Conservation (phyloP, 1,140 invertebrate species). For the Triops cancriformis region DNA sequence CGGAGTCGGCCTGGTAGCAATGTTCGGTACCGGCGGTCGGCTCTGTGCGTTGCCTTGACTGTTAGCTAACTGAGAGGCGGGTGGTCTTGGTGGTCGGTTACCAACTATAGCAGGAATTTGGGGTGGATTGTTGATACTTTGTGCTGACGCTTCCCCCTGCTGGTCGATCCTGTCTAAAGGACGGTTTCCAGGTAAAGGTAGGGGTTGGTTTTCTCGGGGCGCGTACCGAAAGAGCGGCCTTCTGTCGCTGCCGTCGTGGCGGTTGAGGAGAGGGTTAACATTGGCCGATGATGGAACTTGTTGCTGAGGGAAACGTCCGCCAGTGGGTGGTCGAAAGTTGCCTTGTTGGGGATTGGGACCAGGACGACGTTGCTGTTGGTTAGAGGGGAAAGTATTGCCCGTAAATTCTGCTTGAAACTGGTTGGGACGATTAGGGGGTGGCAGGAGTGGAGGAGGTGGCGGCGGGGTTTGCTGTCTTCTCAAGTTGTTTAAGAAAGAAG, state of each 20-base stretch:
- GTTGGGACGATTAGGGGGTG: no score
- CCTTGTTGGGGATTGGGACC: background rate
- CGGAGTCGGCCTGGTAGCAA: background rate
- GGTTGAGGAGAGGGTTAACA: background rate
- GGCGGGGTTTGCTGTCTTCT: background rate
- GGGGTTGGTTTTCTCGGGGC: background rate
- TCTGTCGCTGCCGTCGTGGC: background rate
- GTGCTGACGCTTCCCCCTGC: background rate
- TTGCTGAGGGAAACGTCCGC: background rate
- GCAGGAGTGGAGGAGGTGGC: background rate
- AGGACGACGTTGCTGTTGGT: background rate
- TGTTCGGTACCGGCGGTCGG: background rate
- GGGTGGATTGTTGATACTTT: background rate
- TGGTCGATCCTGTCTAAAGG: background rate
- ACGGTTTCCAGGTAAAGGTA: background rate
- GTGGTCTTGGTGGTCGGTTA: background rate
- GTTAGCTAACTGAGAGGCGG: background rate
- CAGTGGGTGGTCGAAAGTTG: background rate
- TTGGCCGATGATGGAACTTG: background rate
- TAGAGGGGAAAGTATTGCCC: background rate
- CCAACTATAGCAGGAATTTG: constrained; percentile 3
- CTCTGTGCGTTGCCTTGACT: background rate
- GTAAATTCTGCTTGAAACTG: background rate
- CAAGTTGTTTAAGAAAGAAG: background rate
- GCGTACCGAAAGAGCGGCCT: background rate